Percentiles rank a stretch among this genome's conserved stretches.
Conservation (phyloP, 53 echinoderm and acorn worm species). For the Paracentrotus lividus region DNA sequence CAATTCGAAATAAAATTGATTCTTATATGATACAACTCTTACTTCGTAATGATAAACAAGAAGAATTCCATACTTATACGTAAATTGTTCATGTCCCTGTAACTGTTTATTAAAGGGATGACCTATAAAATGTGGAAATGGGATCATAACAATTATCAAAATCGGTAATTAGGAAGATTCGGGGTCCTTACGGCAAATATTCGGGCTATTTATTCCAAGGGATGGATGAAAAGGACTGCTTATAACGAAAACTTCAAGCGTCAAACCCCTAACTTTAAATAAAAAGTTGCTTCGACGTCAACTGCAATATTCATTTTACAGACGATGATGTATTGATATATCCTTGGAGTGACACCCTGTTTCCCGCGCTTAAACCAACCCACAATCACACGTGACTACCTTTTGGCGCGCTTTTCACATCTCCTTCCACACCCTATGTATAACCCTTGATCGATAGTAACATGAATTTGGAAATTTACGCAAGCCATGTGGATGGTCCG, state of each 20-base stretch:
- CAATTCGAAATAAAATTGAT: neutral
- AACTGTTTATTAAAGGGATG: too few species aligned
- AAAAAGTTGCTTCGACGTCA: neutral
- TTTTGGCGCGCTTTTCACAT: conserved; percentile 9
- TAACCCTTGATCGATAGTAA: neutral
- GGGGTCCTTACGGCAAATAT: too few species aligned
- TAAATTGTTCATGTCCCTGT: too few species aligned
- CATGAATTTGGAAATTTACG: neutral
- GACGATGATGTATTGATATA: neutral
- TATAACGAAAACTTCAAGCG: too few species aligned
- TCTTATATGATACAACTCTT: neutral
- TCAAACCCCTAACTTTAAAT: neutral
- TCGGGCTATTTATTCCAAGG: too few species aligned
- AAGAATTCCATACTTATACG: too few species aligned
- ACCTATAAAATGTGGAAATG: too few species aligned
- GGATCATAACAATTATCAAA: too few species aligned
- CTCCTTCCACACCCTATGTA: neutral
- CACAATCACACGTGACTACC: neutral
- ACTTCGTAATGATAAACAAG: too few species aligned
- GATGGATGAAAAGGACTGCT: too few species aligned
- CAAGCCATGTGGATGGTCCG: neutral
- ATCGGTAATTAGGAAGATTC: neutral
- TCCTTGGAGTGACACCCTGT: neutral
- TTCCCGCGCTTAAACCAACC: neutral
- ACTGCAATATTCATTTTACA: neutral